phyloP scores from a whole-genome alignment of 2,888 invertebrate species.

The Parnassius mnemosyne region DNA sequence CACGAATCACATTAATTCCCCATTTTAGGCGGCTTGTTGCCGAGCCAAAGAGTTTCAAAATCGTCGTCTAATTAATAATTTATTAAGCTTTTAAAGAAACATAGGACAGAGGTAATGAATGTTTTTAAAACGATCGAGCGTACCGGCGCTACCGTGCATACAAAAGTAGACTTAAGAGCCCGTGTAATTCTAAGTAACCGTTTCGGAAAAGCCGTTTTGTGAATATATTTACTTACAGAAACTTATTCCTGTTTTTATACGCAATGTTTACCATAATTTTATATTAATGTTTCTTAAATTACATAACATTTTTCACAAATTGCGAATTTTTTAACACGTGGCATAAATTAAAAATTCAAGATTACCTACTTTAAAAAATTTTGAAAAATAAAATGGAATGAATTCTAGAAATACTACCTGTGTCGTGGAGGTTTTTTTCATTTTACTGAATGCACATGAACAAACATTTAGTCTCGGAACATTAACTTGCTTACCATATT shows the following conservation, averaged over 20 bases:
- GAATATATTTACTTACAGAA: constrained; percentile 44
- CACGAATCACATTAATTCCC: constrained; percentile 47
- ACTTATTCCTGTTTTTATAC: constrained; percentile 2
- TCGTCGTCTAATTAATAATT: constrained; percentile 61
- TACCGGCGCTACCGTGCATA: constrained; percentile 41
- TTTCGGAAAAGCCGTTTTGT: constrained; percentile 49
- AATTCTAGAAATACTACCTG: too few species aligned
- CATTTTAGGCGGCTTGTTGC: constrained; percentile 37
- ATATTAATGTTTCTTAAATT: too few species aligned
- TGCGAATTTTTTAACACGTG: too few species aligned
- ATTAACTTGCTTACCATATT: too few species aligned
- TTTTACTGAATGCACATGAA: too few species aligned
- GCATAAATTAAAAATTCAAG: too few species aligned
- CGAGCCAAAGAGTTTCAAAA: constrained; percentile 50
- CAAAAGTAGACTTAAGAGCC: constrained; percentile 46
- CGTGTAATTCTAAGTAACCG: constrained; percentile 56
- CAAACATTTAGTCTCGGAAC: too few species aligned
- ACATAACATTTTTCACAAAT: too few species aligned
- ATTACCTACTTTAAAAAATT: too few species aligned
- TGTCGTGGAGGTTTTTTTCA: too few species aligned
- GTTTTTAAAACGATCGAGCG: constrained; percentile 41
- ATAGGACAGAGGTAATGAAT: constrained; percentile 47
- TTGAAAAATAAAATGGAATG: too few species aligned
- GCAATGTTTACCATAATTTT: too few species aligned
- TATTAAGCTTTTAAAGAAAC: constrained; percentile 62